Evolutionary conservation across 2,113 vertebrate genomes (phyloP).

Genomic region (Tenebrosternarchus preto): DNA sequence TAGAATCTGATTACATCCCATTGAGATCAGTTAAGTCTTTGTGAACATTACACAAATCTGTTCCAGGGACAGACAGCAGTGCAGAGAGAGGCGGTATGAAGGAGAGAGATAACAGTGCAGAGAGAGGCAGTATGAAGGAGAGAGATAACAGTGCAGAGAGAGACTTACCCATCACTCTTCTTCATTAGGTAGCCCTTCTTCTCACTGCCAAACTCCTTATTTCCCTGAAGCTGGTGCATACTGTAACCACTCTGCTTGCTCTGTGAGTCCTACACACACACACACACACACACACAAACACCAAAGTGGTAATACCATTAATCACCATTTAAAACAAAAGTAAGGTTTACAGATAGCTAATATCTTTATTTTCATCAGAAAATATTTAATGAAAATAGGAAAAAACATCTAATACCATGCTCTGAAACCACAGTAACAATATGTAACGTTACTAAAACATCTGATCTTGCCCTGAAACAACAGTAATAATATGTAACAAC

Average conservation of each 20-base stretch:
- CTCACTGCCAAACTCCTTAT: constrained; percentile 86
- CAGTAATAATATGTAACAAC: no score
- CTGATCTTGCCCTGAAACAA: constrained; percentile 20
- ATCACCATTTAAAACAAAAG: background rate
- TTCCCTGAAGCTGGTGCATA: constrained; percentile 89
- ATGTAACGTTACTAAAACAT: background rate
- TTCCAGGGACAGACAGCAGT: no score
- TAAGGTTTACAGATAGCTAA: background rate
- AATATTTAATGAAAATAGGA: background rate
- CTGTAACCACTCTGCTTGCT: constrained; percentile 87
- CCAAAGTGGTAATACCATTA: background rate
- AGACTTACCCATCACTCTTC: constrained; percentile 85
- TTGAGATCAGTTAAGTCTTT: background rate
- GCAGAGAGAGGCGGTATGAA: no score
- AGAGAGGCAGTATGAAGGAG: no score
- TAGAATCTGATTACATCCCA: background rate
- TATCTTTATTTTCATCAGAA: background rate
- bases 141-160: background rate
- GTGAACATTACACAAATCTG: background rate
- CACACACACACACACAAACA: constrained; percentile 11
- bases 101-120: no score
- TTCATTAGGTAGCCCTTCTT: constrained; percentile 86
- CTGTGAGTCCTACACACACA: constrained; percentile 80
- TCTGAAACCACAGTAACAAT: no score
- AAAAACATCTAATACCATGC: no score